Percentiles rank a stretch among this genome's conserved stretches.
Evolutionary conservation across 2,888 invertebrate genomes (phyloP).

Genomic region (Entomobrya proxima): DNA sequence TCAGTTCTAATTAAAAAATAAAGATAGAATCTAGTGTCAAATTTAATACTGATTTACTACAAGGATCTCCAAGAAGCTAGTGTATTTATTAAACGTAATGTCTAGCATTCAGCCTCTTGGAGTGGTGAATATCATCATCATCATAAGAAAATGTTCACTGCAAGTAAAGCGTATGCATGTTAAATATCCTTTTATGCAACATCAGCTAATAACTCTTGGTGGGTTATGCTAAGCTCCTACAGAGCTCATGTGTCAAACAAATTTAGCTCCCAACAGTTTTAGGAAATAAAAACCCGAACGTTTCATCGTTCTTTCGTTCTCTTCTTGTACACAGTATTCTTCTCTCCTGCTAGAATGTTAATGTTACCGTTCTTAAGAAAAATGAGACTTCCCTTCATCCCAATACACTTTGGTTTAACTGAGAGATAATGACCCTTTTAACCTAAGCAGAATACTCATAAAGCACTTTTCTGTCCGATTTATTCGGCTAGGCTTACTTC

Average conservation of each 20-base stretch:
- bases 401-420: slow-evolving; percentile 10
- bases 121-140: too few relatives aligned
- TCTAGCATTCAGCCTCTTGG: too few relatives aligned
- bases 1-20: too few relatives aligned
- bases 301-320: slow-evolving; percentile 38
- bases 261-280: slow-evolving; percentile 54
- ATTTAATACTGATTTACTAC: too few relatives aligned
- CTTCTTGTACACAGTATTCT: background rate
- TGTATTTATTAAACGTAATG: too few relatives aligned
- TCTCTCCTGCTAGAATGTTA: slow-evolving; percentile 1
- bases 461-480: too few relatives aligned
- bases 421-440: slow-evolving; percentile 44
- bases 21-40: too few relatives aligned
- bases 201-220: slow-evolving; percentile 64
- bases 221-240: slow-evolving; percentile 59
- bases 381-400: background rate
- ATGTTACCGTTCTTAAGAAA: slow-evolving; percentile 17
- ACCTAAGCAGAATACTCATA: too few relatives aligned
- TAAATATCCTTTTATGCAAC: slow-evolving; percentile 52
- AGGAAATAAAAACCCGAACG: slow-evolving; percentile 42
- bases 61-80: too few relatives aligned
- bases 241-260: slow-evolving; percentile 60
- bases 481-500: background rate
- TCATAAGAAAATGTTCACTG: slow-evolving; percentile 46
- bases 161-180: slow-evolving; percentile 49